Percentiles rank a stretch among this genome's conserved stretches.
phyloP scores from a whole-genome alignment of 2,888 invertebrate genomes.

The Rhagonycha lutea region DNA sequence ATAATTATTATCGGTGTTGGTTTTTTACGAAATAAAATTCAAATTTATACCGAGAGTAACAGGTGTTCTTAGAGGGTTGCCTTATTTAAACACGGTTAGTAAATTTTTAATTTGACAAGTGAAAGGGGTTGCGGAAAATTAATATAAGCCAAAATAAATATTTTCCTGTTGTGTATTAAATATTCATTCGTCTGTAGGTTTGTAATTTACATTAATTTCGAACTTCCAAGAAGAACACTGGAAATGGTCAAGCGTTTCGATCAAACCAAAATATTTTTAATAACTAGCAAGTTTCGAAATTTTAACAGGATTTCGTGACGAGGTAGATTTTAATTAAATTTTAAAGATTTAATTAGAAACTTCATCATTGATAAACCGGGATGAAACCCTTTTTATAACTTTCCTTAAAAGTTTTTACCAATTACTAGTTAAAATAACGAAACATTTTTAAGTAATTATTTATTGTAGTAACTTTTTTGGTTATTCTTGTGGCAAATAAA shows the following conservation, averaged over 20 bases:
- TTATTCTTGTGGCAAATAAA: not conserved
- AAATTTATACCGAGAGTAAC: not conserved
- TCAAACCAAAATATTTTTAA: too few species aligned
- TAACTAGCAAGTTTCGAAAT: not conserved
- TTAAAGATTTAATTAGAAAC: not conserved
- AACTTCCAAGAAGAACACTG: not conserved
- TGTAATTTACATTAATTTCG: not conserved
- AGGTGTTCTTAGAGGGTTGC: not conserved
- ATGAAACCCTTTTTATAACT: not conserved
- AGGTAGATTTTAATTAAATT: not conserved
- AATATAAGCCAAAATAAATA: not conserved
- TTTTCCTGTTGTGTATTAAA: not conserved
- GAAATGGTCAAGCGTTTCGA: not conserved
- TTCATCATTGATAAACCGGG: not conserved
- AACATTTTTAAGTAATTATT: not conserved
- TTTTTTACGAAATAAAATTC: not conserved
- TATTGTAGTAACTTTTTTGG: not conserved
- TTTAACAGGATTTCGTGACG: not conserved
- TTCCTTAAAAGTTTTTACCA: not conserved
- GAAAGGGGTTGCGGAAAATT: not conserved
- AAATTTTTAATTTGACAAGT: conserved; percentile 8
- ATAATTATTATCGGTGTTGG: not conserved
- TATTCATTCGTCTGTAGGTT: not conserved
- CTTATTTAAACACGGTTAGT: not conserved
- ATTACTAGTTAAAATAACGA: not conserved